Conservation (phyloP, 2,113 vertebrate genomes). For the Rhinogobius similis region DNA sequence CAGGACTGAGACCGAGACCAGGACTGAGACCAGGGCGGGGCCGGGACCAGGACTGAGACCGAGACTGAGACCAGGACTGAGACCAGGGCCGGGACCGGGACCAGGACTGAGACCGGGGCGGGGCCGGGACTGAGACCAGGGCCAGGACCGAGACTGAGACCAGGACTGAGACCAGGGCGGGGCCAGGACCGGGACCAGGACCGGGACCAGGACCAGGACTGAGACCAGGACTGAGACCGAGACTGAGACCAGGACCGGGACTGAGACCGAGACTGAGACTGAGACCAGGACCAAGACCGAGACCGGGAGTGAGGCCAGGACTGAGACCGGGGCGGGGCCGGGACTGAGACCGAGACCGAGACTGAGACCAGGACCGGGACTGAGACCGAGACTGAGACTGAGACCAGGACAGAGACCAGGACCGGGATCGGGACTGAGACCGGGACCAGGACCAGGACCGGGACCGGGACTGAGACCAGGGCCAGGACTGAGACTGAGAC, state of each 20-base stretch:
- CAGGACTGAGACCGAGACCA: constrained; percentile 69
- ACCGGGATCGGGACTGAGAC: too few species aligned
- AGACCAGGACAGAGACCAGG: neutral
- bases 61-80: too few species aligned
- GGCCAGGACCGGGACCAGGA: neutral
- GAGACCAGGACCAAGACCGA: neutral
- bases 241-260: neutral
- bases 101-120: too few species aligned
- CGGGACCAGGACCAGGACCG: neutral
- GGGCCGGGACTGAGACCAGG: neutral
- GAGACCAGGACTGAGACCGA: too few species aligned
- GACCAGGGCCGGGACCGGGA: neutral
- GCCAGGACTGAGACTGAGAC: too few species aligned
- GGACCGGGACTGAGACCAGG: too few species aligned
- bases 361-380: neutral
- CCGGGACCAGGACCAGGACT: too few species aligned
- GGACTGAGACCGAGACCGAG: neutral
- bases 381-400: constrained; percentile 48
- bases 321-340: constrained; percentile 76
- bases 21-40: constrained; percentile 61
- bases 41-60: too few species aligned
- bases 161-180: neutral
- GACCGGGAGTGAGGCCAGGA: too few species aligned
- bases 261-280: constrained; percentile 50
- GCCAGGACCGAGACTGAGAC: neutral